phyloP scores from a whole-genome alignment of 2,113 vertebrate genomes.

The Syngnathus typhle region DNA sequence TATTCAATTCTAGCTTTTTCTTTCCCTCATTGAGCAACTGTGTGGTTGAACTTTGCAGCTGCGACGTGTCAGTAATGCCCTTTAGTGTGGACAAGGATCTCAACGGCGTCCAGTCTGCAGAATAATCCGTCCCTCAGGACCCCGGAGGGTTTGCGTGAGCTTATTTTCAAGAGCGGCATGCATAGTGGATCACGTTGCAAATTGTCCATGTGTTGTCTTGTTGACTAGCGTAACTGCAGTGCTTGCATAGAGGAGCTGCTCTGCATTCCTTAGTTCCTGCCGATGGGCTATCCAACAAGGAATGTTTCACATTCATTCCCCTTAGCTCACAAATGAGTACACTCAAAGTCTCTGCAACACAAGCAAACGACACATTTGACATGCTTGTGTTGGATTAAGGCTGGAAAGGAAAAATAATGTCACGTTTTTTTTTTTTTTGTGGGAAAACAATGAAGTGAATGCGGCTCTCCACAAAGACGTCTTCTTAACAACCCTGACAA shows the following conservation, averaged over 20 bases:
- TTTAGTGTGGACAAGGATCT: slow-evolving; percentile 51
- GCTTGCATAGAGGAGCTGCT: slow-evolving; percentile 38
- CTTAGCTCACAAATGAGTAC: neutral
- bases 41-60: slow-evolving; percentile 48
- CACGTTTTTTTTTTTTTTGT: neutral
- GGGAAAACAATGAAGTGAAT: neutral
- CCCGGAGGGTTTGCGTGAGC: slow-evolving; percentile 17
- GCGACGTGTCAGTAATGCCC: slow-evolving; percentile 55
- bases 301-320: neutral
- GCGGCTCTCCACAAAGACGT: no score
- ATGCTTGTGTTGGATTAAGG: neutral
- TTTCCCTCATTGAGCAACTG: slow-evolving; percentile 50
- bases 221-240: slow-evolving; percentile 36
- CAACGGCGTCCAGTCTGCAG: slow-evolving; percentile 42
- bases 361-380: neutral
- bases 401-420: neutral
- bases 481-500: no score
- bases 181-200: slow-evolving; percentile 44
- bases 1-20: slow-evolving; percentile 4
- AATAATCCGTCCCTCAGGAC: slow-evolving; percentile 26
- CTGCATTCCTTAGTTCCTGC: slow-evolving; percentile 21
- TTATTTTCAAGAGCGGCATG: slow-evolving; percentile 54
- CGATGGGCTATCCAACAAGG: neutral
- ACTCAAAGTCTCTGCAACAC: no score
- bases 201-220: slow-evolving; percentile 48